Base-by-base conservation (phyloP, 2,113 vertebrate species). In the Chaetura pelagica region DNA sequence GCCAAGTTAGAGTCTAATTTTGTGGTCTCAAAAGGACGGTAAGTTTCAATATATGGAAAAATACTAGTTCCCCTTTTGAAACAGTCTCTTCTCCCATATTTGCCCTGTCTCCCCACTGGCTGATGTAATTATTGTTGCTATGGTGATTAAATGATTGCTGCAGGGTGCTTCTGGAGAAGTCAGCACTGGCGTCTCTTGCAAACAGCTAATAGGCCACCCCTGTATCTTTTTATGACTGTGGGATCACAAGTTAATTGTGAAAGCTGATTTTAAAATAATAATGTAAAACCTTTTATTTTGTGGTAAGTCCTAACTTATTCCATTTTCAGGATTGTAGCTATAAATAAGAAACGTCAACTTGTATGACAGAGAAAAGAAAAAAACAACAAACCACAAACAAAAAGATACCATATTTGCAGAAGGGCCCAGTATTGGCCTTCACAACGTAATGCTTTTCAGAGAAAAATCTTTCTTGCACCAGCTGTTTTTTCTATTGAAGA, bases 61-160 rank as follows among this genome's bases (percentile, higher is more conserved):
- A 91, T 95, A 97, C 78, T 72, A 87, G 7, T 96, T 97, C 71
- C 68, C 23, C 72, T 94, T 96, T 93, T 93, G 81, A 95, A 97
- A 93, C 84, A 69, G 15, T 62, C 30, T 96, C 57, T 87, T 91
- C 69, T 96, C 46, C 62, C 20, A 2, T 48, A 34, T 87, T 96
- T 57, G 83, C 23, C 15, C 68, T 86, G 58, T 73, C 21, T 96
- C 30, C 58, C 51, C 30, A 89, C 90, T 46, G 63, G 77, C 94
- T 98, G 91, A 77, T 96, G 89, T 97, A 97, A 89, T 97, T 96
- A 71, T 78, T 97, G 98, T 99, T 98, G 97, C 98, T 96, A 98
- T 98, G 98, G 98, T 96, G 97, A 98, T 94, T 95, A 97, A 98
- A 96, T 94, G 93, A 97, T 95, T 97, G 92, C 86, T 82, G 57